Evolutionary conservation across 2,113 vertebrate species (phyloP), one percentile per base, ranked within the genome.

Genomic region (Pardalotus punctatus): DNA sequence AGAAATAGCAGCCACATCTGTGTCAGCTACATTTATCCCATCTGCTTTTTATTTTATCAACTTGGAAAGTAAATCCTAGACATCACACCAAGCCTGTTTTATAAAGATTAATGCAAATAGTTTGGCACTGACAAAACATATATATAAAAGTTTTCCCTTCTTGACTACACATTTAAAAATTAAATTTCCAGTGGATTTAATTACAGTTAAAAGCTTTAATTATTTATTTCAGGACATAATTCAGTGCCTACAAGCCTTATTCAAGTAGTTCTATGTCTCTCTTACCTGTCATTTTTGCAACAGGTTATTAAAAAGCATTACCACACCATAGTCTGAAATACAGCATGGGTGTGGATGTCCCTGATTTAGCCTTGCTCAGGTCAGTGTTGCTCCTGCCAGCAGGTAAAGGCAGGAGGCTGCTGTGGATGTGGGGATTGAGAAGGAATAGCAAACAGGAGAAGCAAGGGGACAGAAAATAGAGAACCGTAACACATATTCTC

Each of bases 31-130:
- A 71, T 83, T 97, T 92, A 92, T 83, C 42, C 85, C 89, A 90
- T 95, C 88, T 97, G 97, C 61, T 96, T 97, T 94, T 87, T 93
- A 97, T 97, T 93, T 97, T 94, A 90, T 97, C 85, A 95, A 71
- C 93, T 84, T 56, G 51, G 80, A 96, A 94, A 96, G 74, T 88
- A 96, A 96, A 79, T 50, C 73, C 65, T 71, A 87, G 47, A 69
- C 65, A 92, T 69, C 42, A 57, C 47, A 57, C 40, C 40, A 80
- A 60, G 57, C 60, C 36, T 84, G 66, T 74, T 93, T 92, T 54
- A 76, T 51, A 94, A 50, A 81, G 77, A 97, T 92, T 90, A 88
- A 40, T 47, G 42, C 31, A 73, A 93, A 91, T 96, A 90, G 88
- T 92, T 64, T 53, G 17, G 56, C 60, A 87, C 14, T 89, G 31